phyloP scores from a whole-genome alignment of 2,797 vertebrate species.

The Enteromius trimaculatus region DNA sequence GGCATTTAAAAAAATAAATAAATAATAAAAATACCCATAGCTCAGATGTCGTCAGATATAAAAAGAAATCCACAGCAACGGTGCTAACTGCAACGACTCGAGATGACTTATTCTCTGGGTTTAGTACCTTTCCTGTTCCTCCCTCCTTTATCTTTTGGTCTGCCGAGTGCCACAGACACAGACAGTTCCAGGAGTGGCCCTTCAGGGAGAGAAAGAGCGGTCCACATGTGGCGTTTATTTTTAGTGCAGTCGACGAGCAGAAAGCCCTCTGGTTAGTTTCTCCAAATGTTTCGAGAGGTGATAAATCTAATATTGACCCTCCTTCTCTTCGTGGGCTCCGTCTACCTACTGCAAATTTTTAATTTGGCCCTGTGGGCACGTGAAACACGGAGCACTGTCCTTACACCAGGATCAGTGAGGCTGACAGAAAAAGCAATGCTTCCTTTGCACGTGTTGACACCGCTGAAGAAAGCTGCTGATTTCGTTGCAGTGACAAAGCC shows the following conservation, averaged over 20 bases:
- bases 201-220: conserved; percentile 55
- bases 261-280: conserved; percentile 61
- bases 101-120: conserved; percentile 43
- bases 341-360: conserved; percentile 61
- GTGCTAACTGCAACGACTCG: conserved; percentile 33
- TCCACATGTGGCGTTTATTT: conserved; percentile 63
- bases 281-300: conserved; percentile 63
- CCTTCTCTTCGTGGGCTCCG: conserved; percentile 46
- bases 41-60: conserved; percentile 14
- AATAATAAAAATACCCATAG: neutral
- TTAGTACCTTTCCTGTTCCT: conserved; percentile 44
- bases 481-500: conserved; percentile 50
- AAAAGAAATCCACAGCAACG: conserved; percentile 24
- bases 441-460: conserved; percentile 39
- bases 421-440: conserved; percentile 41
- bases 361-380: conserved; percentile 62
- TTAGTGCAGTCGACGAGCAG: conserved; percentile 59
- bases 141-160: conserved; percentile 56
- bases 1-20: neutral
- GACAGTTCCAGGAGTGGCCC: conserved; percentile 57
- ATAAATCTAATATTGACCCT: conserved; percentile 65
- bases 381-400: conserved; percentile 37
- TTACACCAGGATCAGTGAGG: conserved; percentile 37
- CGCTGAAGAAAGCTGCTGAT: conserved; percentile 33
- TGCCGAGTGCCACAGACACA: conserved; percentile 52